These are phyloP conservation scores for Myrmecobius fasciatus DNA, from an alignment of 2,113 vertebrate species.

Conservation along the genomic window DNA sequence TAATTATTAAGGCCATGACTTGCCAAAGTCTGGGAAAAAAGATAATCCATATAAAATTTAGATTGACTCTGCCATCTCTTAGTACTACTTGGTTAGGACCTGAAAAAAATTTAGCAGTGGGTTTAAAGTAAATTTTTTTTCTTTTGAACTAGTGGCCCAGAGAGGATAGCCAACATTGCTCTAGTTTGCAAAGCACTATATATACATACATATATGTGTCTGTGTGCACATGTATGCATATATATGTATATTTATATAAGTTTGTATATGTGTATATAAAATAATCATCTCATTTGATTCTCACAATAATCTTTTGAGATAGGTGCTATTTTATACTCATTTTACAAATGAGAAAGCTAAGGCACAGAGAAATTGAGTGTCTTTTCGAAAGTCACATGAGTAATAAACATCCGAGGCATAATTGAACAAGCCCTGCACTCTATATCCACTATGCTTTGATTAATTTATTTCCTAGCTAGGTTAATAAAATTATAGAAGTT, in stretches of 20 bases:
- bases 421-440: neutral
- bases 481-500: neutral
- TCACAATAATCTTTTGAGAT: neutral
- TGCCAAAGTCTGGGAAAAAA: neutral
- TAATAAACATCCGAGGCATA: neutral
- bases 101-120: neutral
- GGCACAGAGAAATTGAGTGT: too few relatives aligned
- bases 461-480: neutral
- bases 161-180: neutral
- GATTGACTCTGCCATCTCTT: neutral
- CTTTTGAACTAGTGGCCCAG: neutral
- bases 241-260: too few relatives aligned
- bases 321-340: neutral
- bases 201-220: too few relatives aligned
- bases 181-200: too few relatives aligned
- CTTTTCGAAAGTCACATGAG: neutral
- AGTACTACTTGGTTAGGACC: neutral
- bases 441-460: neutral
- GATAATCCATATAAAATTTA: neutral
- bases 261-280: too few relatives aligned
- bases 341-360: neutral
- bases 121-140: neutral
- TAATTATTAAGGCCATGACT: neutral
- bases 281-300: neutral
- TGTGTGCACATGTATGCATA: too few relatives aligned